A percentile compares a stretch with the other conserved stretches of the same genome.
Conservation (phyloP, 2,888 invertebrate species). For the Lysandra bellargus region DNA sequence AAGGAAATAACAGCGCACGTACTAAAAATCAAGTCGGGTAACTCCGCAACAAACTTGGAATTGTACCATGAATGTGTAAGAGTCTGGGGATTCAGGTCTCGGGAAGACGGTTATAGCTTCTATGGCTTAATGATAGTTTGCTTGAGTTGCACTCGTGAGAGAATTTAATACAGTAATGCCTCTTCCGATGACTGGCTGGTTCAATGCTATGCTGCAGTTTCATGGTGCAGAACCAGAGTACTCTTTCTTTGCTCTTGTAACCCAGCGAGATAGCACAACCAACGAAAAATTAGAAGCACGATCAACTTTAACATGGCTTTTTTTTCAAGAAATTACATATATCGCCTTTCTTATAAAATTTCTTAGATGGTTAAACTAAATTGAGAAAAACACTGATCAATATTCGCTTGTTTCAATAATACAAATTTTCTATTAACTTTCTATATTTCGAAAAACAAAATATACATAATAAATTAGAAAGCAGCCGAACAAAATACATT, state of each 20-base stretch:
- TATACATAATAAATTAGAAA: neutral
- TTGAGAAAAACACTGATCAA: neutral
- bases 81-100: slow-evolving; percentile 6
- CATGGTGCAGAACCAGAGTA: no score
- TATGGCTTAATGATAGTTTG: neutral
- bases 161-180: neutral
- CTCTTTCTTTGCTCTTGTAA: no score
- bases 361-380: no score
- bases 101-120: neutral
- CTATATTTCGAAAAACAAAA: neutral
- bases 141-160: neutral
- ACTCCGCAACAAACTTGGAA: slow-evolving; percentile 28
- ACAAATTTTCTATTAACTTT: neutral
- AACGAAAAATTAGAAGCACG: no score
- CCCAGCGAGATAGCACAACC: no score
- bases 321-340: no score
- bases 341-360: neutral
- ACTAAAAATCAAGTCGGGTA: slow-evolving; percentile 38
- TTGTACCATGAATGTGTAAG: slow-evolving; percentile 16
- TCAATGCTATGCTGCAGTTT: no score
- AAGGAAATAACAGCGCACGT: slow-evolving; percentile 36
- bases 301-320: no score
- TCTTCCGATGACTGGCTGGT: no score
- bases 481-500: slow-evolving; percentile 28
- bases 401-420: neutral